Base-by-base conservation (phyloP, 2,888 invertebrate genomes). In the Metallyticus violacea region DNA sequence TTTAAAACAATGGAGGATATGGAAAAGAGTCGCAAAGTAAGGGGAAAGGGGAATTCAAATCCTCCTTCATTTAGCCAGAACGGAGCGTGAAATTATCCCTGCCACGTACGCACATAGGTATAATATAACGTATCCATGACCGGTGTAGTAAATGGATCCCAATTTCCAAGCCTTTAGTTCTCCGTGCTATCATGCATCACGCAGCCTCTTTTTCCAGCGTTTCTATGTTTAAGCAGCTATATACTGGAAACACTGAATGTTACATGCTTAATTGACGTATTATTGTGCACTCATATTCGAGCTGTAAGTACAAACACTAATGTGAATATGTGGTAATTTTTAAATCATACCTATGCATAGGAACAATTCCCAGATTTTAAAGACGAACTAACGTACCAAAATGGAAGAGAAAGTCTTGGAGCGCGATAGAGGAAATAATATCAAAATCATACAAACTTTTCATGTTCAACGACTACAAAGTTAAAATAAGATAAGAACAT, bases 11-110 rank as follows among this genome's bases (percentile, higher is more conserved):
- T 62, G 40, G 40, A 62, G 26, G 26, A 27, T 77, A 85, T 62
- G 40, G 40, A 62, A 76, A 28, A 27, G 85, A 85, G 77, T 80
- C 77, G 85, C 85, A 28, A 80, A n/a, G 80, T 28, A 85, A 80
- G 83, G 84, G 40, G 40, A 62, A 62, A 62, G 40, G 22, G 40
- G 40, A 15, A 62, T 62, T 77, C 77, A 84, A 84, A 77, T 84
- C 76, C 62, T 81, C 84, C 79, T 79, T 30, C 86, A 86, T 86
- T 86, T 86, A 86, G 86, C 84, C 83, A 77, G 78, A 84, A 83
- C 86, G 84, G 82, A 86, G 83, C 86, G 86, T 86, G 86, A 84
- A 86, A 86, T 86, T 86, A 77, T 79, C 77, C 77, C 81, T 85
- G 85, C 85, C 80, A 76, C 28, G 84, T 27, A 79, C 26, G 79